Evolutionary conservation across 2,888 invertebrate genomes (phyloP).

Genomic region (Acrobasis consociella): DNA sequence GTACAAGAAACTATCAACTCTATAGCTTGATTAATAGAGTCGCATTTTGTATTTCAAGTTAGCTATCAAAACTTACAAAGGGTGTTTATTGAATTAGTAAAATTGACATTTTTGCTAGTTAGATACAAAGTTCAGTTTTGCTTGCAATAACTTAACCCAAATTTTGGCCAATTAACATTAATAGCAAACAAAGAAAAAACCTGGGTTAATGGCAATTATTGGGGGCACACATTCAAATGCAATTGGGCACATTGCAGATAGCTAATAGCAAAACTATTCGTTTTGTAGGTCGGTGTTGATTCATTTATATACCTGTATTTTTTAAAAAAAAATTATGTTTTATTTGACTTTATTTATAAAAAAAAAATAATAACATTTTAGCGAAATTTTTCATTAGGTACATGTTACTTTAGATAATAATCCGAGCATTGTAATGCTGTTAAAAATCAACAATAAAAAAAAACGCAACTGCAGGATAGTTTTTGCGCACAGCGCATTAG

Average conservation of each 20-base stretch:
- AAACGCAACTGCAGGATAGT: no score
- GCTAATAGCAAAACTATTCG: constrained; percentile 35
- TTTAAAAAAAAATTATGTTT: no score
- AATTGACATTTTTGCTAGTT: constrained; percentile 3
- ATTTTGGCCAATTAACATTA: constrained; percentile 65
- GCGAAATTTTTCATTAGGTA: no score
- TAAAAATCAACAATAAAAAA: no score
- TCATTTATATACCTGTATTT: neutral
- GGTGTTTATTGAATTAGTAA: neutral
- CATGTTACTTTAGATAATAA: no score
- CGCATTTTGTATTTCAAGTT: neutral
- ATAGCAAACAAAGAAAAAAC: constrained; percentile 64
- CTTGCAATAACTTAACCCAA: constrained; percentile 53
- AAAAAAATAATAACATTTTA: no score
- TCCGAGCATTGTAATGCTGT: no score
- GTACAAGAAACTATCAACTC: constrained; percentile 31
- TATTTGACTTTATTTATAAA: no score
- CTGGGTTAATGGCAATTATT: constrained; percentile 56
- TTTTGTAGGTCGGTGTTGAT: constrained; percentile 34
- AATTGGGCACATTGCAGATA: constrained; percentile 59
- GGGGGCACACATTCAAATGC: constrained; percentile 69
- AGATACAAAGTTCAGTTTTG: constrained; percentile 1
- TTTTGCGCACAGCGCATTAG: no score
- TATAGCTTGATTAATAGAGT: constrained; percentile 20
- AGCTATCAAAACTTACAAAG: neutral